Evolutionary conservation across 2,797 vertebrate genomes (phyloP).

Genomic region (Pitangus sulphuratus): DNA sequence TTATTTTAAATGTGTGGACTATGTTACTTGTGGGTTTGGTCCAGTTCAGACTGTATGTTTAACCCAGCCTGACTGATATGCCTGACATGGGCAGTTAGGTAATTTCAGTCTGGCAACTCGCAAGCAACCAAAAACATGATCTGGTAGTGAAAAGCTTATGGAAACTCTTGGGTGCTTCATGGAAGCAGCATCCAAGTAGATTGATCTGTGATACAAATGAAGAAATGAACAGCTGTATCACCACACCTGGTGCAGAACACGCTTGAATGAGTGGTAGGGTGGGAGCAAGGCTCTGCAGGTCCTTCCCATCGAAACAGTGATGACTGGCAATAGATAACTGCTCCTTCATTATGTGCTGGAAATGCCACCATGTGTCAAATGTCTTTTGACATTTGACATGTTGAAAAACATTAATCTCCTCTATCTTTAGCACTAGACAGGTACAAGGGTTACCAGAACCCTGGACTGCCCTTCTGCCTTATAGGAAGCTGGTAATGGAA

Average conservation of each 20-base stretch:
- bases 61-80: not conserved
- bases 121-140: not conserved
- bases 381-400: not conserved
- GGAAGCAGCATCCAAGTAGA: not conserved
- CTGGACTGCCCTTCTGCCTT: not conserved
- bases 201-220: not conserved
- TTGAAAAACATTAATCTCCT: not conserved
- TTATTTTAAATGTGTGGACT: not conserved
- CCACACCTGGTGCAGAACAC: not conserved
- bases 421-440: not conserved
- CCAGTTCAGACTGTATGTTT: not conserved
- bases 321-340: not conserved
- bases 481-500: not conserved
- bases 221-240: not conserved
- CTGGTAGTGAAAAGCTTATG: not conserved
- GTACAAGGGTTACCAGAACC: not conserved
- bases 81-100: not conserved
- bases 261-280: fast-evolving
- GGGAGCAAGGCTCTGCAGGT: not conserved
- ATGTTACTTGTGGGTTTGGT: not conserved
- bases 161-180: not conserved
- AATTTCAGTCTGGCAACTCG: not conserved
- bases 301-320: not conserved
- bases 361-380: not conserved
- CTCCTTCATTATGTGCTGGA: not conserved